These are phyloP conservation scores for Cephus spinipes DNA, from an alignment of 2,888 invertebrate genomes.

Conservation along the genomic window DNA sequence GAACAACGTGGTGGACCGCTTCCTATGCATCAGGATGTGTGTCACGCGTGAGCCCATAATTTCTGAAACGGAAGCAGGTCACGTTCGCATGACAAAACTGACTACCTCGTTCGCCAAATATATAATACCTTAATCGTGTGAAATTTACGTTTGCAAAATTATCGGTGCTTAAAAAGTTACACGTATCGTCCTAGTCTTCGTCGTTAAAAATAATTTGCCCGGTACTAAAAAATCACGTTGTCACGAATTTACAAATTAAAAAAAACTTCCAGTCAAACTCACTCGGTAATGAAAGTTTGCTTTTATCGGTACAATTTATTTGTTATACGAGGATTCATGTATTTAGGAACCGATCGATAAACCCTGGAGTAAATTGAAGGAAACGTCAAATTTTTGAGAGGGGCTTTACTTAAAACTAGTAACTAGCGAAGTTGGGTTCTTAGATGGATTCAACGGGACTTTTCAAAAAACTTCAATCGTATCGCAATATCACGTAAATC, in stretches of 20 bases:
- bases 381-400: background rate
- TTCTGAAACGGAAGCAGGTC: constrained; percentile 43
- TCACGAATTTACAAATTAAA: too few relatives aligned
- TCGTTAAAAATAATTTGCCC: too few relatives aligned
- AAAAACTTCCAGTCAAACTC: background rate
- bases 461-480: too few relatives aligned
- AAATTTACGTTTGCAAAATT: background rate
- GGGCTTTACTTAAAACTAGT: background rate
- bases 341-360: background rate
- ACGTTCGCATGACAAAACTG: constrained; percentile 39
- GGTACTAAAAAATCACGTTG: too few relatives aligned
- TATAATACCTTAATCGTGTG: constrained; percentile 27
- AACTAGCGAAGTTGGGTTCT: background rate
- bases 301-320: background rate
- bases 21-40: constrained; percentile 32
- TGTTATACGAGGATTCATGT: background rate
- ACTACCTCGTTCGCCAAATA: constrained; percentile 27
- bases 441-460: background rate
- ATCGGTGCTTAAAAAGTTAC: background rate
- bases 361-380: background rate
- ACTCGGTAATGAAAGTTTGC: background rate
- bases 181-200: background rate
- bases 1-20: background rate
- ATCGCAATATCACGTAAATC: background rate
- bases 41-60: constrained; percentile 46